These are phyloP conservation scores for Gymnothorax reevesii DNA, from an alignment of 2,797 vertebrate species.

Conservation along the genomic window DNA sequence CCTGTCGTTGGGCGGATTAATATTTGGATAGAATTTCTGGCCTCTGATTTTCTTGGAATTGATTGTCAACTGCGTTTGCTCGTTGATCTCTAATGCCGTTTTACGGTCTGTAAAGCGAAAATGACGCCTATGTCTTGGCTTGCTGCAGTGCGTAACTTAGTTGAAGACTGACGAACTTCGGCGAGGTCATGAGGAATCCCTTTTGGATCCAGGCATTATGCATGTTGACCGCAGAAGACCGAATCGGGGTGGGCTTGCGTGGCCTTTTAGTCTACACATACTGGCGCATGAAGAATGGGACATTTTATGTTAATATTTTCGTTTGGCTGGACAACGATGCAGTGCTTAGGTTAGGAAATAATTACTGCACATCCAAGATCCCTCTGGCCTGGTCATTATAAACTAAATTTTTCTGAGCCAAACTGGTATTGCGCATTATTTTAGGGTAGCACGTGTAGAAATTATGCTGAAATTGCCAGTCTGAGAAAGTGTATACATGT, in stretches of 20 bases:
- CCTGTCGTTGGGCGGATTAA: conserved; percentile 29
- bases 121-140: background rate
- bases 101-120: too few relatives aligned
- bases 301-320: background rate
- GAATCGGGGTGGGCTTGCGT: background rate
- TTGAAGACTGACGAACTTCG: background rate
- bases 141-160: background rate
- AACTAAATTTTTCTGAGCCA: background rate
- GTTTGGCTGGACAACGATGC: too few relatives aligned
- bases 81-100: too few relatives aligned
- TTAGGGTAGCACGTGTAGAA: background rate
- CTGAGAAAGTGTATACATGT: background rate
- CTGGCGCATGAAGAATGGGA: background rate
- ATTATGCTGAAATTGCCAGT: background rate
- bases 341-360: too few relatives aligned
- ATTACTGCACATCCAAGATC: too few relatives aligned
- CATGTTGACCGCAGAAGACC: background rate
- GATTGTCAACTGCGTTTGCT: background rate
- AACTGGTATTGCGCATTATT: background rate
- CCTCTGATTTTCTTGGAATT: background rate
- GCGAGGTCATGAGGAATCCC: background rate
- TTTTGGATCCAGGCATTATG: background rate
- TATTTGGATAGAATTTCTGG: background rate
- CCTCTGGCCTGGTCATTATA: too few relatives aligned
- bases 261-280: background rate